phyloP scores from a whole-genome alignment of 2,797 vertebrate species.

The Hippocampus kuda region DNA sequence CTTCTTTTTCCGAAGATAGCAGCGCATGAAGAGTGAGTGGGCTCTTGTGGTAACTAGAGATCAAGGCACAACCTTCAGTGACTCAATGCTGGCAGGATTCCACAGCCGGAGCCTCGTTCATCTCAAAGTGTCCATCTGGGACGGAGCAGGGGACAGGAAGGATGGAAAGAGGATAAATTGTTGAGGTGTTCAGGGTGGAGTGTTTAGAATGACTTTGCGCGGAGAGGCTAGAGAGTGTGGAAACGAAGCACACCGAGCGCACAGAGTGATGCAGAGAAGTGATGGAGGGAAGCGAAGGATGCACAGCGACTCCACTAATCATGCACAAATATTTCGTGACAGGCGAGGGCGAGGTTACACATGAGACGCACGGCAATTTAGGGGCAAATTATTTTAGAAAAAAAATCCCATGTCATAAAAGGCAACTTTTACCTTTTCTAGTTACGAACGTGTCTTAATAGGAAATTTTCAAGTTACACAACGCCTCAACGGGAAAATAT shows the following conservation, averaged over 20 bases:
- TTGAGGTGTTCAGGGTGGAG: conserved; percentile 8
- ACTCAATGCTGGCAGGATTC: conserved; percentile 39
- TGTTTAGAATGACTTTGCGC: conserved; percentile 9
- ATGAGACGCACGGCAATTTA: neutral
- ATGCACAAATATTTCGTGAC: neutral
- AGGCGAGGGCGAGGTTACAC: neutral
- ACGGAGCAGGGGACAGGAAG: conserved; percentile 10
- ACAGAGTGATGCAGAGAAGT: neutral
- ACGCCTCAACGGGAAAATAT: no score
- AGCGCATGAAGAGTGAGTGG: neutral
- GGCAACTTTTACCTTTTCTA: neutral
- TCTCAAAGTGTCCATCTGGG: conserved; percentile 55
- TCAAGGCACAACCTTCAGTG: conserved; percentile 44
- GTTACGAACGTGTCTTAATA: no score
- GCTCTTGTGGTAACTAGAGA: conserved; percentile 4
- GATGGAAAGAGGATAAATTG: conserved; percentile 6
- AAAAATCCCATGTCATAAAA: neutral
- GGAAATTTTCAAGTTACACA: no score
- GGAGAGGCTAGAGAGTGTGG: neutral
- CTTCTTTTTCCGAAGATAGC: neutral
- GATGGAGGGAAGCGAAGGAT: neutral
- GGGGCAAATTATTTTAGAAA: neutral
- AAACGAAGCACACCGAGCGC: neutral
- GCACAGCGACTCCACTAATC: neutral
- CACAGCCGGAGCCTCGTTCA: conserved; percentile 36